Conservation (phyloP, 2,888 invertebrate genomes). For the Ectemnius lituratus region DNA sequence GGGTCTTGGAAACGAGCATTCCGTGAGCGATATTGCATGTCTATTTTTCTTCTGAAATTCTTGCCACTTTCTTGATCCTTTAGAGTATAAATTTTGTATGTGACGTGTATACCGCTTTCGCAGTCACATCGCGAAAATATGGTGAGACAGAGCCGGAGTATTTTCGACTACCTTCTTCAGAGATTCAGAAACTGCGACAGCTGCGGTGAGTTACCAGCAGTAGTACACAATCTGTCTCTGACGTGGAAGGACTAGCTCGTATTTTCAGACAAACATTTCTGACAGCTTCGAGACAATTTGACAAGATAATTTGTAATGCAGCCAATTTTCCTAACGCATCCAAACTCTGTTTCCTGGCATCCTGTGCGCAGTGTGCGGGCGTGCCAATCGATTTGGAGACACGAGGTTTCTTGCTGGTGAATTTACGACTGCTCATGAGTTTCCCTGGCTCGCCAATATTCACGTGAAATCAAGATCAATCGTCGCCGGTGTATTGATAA, state of each 20-base stretch:
- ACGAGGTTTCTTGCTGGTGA: conserved; percentile 79
- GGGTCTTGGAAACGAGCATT: background rate
- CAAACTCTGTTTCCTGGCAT: no score
- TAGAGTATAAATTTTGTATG: background rate
- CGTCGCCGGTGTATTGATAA: conserved; percentile 80
- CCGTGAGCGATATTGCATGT: conserved; percentile 39
- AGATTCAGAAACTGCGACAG: conserved; percentile 68
- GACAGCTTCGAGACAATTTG: background rate
- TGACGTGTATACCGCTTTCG: background rate
- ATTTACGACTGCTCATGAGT: conserved; percentile 78
- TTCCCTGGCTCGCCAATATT: conserved; percentile 80
- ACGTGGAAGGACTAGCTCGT: background rate
- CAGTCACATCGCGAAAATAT: conserved; percentile 20
- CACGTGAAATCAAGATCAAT: conserved; percentile 73
- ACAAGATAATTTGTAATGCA: background rate
- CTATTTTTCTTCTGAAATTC: background rate
- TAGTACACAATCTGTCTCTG: background rate
- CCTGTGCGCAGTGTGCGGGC: conserved; percentile 76
- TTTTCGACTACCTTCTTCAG: conserved; percentile 69
- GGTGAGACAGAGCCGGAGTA: conserved; percentile 60
- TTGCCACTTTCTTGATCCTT: background rate
- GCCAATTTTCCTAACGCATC: no score
- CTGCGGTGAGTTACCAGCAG: conserved; percentile 66
- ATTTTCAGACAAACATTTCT: background rate
- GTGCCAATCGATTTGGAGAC: conserved; percentile 76